Evolutionary conservation across 1,140 invertebrate species (phyloP).

Genomic region (Mactra quadrangularis): DNA sequence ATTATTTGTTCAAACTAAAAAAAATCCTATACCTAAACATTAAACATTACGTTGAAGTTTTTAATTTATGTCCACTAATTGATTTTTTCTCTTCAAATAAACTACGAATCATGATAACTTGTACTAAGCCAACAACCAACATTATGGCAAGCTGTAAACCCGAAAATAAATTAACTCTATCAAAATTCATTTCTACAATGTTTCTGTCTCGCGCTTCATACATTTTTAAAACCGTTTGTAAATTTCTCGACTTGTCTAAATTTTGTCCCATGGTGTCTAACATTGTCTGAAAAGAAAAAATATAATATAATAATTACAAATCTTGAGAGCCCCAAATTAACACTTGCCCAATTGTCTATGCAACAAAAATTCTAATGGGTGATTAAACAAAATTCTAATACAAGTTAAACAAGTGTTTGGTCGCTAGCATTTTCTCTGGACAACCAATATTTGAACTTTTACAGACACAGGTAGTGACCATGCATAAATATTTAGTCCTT

Average conservation of each 20-base stretch:
- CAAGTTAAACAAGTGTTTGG: too few relatives aligned
- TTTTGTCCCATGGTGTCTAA: conserved; percentile 86
- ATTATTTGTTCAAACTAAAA: too few relatives aligned
- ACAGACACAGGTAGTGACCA: too few relatives aligned
- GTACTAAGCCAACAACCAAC: conserved; percentile 88
- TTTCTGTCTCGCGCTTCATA: conserved; percentile 91
- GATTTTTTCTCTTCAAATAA: conserved; percentile 88
- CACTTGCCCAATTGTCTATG: too few relatives aligned
- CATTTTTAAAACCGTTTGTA: conserved; percentile 90
- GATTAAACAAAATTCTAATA: too few relatives aligned
- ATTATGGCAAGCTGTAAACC: conserved; percentile 89
- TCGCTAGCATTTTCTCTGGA: too few relatives aligned
- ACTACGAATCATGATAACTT: conserved; percentile 88
- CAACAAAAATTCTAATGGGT: too few relatives aligned
- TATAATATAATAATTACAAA: too few relatives aligned
- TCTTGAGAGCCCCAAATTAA: too few relatives aligned
- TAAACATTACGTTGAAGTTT: conserved; percentile 71
- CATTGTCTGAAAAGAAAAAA: conserved; percentile 83
- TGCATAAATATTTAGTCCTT: too few relatives aligned
- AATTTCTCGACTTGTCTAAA: conserved; percentile 87
- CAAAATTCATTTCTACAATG: conserved; percentile 90
- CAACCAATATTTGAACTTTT: too few relatives aligned
- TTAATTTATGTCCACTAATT: conserved; percentile 61
- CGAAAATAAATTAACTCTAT: conserved; percentile 90
- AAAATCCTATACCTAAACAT: too few relatives aligned